These are phyloP conservation scores for Lepisosteus oculatus DNA, from an alignment of 2,113 vertebrate genomes.

Conservation along the genomic window DNA sequence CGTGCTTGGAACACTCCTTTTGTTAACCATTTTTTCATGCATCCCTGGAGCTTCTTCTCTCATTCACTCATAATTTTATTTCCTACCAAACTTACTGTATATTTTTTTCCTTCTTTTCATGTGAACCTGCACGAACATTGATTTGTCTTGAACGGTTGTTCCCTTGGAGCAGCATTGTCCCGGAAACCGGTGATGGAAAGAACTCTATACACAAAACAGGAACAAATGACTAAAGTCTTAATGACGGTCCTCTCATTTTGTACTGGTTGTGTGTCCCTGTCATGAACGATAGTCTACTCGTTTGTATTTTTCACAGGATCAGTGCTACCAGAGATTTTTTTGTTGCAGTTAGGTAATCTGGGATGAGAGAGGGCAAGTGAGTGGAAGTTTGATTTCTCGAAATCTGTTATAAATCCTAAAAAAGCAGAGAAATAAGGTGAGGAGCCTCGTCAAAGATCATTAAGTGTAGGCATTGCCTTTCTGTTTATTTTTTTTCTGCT, in stretches of 20 bases:
- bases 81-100: constrained; percentile 25
- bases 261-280: constrained; percentile 77
- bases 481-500: constrained; percentile 64
- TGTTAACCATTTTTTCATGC: constrained; percentile 76
- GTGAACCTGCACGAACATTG: constrained; percentile 88
- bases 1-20: constrained; percentile 91
- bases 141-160: constrained; percentile 85
- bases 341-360: constrained; percentile 52
- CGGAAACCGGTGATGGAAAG: constrained; percentile 83
- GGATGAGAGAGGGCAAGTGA: constrained; percentile 53
- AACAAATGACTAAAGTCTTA: constrained; percentile 78
- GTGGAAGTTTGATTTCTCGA: constrained; percentile 40
- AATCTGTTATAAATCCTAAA: constrained; percentile 31
- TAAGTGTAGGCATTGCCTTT: constrained; percentile 73
- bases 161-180: constrained; percentile 77
- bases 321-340: constrained; percentile 55
- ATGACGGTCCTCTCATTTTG: constrained; percentile 79
- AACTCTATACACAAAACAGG: constrained; percentile 82
- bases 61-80: constrained; percentile 57
- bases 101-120: constrained; percentile 37
- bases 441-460: constrained; percentile 69
- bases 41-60: constrained; percentile 77
- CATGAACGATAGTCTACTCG: constrained; percentile 73
- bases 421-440: constrained; percentile 60
- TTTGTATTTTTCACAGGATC: constrained; percentile 72